Percentiles rank a stretch among this genome's conserved stretches.
phyloP scores from a whole-genome alignment of 2,888 invertebrate species.

The Agrochola circellaris region DNA sequence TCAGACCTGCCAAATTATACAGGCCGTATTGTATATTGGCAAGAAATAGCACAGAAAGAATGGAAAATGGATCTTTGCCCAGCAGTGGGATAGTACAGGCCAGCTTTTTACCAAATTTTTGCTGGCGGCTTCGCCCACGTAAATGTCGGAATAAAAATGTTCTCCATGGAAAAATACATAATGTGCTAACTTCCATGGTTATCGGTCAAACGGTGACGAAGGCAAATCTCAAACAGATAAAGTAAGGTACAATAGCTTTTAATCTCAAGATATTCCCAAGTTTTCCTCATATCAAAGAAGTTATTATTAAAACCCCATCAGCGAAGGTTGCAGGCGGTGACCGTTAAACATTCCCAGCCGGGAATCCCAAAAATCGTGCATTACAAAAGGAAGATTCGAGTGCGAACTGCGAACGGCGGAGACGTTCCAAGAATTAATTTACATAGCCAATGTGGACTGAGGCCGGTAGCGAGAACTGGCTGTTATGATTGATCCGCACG shows the following conservation, averaged over 20 bases:
- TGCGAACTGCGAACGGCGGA: conserved; percentile 66
- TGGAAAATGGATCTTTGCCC: not conserved
- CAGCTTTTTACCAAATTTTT: not conserved
- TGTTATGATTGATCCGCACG: conserved; percentile 63
- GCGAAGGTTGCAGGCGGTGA: conserved; percentile 37
- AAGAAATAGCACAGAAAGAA: not conserved
- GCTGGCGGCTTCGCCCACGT: not conserved
- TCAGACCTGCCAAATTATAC: too few relatives aligned
- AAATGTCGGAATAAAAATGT: too few relatives aligned
- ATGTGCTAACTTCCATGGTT: not conserved
- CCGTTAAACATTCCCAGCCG: conserved; percentile 67
- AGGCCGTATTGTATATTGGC: too few relatives aligned
- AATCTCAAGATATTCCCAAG: conserved; percentile 3
- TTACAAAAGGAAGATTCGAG: conserved; percentile 78
- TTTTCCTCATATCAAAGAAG: conserved; percentile 26
- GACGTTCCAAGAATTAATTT: conserved; percentile 86
- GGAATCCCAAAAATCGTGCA: conserved; percentile 80
- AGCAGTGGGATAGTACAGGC: not conserved
- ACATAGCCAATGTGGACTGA: conserved; percentile 78
- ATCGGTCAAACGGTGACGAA: not conserved
- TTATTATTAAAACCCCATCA: conserved; percentile 36
- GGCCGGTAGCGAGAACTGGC: conserved; percentile 59
- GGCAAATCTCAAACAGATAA: not conserved
- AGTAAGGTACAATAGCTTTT: not conserved
- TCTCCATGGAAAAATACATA: not conserved